Base-by-base conservation (phyloP, 64 coral and sea anemone species). In the Cladopsammia gracilis region DNA sequence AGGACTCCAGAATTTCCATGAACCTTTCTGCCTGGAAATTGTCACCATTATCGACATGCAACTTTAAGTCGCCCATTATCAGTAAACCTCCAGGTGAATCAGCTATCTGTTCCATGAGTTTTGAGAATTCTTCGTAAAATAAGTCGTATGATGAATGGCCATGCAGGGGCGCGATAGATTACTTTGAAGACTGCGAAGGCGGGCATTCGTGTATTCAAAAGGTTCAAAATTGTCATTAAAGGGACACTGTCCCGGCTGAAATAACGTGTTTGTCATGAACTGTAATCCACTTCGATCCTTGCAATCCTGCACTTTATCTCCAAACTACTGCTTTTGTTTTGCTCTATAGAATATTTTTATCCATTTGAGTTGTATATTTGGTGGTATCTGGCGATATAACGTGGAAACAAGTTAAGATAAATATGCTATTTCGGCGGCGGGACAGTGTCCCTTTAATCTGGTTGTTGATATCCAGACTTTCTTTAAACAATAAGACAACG, bases 61-160 rank as follows among this genome's bases (percentile, higher is more conserved):
- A 26, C n/a, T 47, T 64, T 19, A 82, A 54, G 11, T 83, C 51
- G 34, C 47, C 70, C 56, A 60, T 56, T 15, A 88, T 12, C 11
- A 88, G 46, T 5, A 73, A 44, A 13, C 58, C 87, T 18, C 23
- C 57, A 76, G 72, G 34, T 77, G 72, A 71, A 76, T 42, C 87
- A 48, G 60, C 47, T 13, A n/a, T 48, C 5, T 62, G 51, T 73
- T 77, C 56, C 10, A 89, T 15, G 46, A 89, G 58, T 10, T 58
- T 51, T 47, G 87, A 89, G n/a, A 77, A 77, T 51, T 62, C 87
- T 12, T 89, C 73, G 60, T 76, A 89, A 46, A 89, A 89, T 34
- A 89, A 73, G 16, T 53, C 56, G 23, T 64, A 76, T 22, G 70
- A 60, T 71, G 25, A 62, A 60, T 62, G 43, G 52, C 53, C 6